Conservation (phyloP, 2,113 vertebrate species). For the Galemys pyrenaicus region DNA sequence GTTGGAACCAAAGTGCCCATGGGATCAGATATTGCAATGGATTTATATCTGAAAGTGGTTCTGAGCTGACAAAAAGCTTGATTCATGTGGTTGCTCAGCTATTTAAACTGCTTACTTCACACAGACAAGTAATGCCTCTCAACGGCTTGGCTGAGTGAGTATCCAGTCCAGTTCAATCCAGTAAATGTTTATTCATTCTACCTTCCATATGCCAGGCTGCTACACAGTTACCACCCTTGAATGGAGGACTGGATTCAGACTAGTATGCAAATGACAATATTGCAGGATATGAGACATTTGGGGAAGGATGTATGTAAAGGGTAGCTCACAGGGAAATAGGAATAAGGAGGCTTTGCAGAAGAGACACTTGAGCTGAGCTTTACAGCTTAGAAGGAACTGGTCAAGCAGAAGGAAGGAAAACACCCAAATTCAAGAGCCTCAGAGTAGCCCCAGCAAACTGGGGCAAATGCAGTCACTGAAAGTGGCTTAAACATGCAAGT, state of each 20-base stretch:
- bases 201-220: neutral
- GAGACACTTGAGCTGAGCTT: neutral
- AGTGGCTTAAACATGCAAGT: neutral
- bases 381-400: neutral
- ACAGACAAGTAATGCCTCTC: neutral
- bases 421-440: neutral
- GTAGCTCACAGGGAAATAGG: neutral
- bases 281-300: neutral
- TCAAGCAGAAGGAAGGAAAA: neutral
- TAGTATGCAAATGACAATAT: neutral
- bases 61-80: neutral
- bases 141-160: rapidly evolving
- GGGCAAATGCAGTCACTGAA: neutral
- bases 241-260: neutral
- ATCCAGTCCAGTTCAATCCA: neutral
- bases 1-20: neutral
- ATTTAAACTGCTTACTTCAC: neutral
- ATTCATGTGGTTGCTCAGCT: neutral
- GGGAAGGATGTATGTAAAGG: neutral
- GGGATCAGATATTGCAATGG: neutral
- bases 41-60: neutral
- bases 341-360: neutral
- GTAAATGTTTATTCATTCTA: neutral
- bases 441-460: neutral
- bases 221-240: neutral